Evolutionary conservation across 2,113 vertebrate genomes (phyloP), one percentile per base, ranked within the genome.

Genomic region (Tonatia bakeri): DNA sequence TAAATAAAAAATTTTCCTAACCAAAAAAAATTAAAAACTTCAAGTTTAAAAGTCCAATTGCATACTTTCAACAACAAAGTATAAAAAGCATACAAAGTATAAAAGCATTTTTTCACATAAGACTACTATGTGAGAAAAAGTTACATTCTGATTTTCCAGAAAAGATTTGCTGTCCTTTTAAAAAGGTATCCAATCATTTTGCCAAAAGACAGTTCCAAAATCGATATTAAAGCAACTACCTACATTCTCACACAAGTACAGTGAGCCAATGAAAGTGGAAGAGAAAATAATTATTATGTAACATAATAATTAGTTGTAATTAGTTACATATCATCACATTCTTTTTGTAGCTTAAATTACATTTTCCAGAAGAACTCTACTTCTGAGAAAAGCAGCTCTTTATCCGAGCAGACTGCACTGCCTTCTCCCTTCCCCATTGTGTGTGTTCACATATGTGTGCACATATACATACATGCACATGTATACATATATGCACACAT

Each of bases 11-110:
- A 73, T 52, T 38, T 70, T 88, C 28, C n/a, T 67, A 52, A 24
- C 31, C 17, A 31, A 24, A 50, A 65, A 87, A 40, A 20, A 94
- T 45, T 54, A 52, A 92, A 56, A 10, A 2, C 12, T 83, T 96
- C n/a, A 87, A 93, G 86, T 87, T 47, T n/a, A 54, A 96, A 95
- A 85, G 24, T 59, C 19, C 52, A 33, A 38, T 95, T 95, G 94
- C 89, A 56, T 31, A 61, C 31, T 92, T 72, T 96, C 92, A 65
- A 83, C 92, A 77, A 61, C 36, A 85, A 87, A 73, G 56, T 54
- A 9, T 79, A 73, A 76, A 76, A 89, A 45, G 52, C 31, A 38
- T 54, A 86, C 54, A n/a, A n/a, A n/a, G n/a, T n/a, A n/a, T n/a
- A n/a, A n/a, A n/a, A n/a, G n/a, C n/a, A n/a, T n/a, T n/a, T n/a